Evolutionary conservation across 2,113 vertebrate genomes (phyloP).

Genomic region (Entelurus aequoreus): DNA sequence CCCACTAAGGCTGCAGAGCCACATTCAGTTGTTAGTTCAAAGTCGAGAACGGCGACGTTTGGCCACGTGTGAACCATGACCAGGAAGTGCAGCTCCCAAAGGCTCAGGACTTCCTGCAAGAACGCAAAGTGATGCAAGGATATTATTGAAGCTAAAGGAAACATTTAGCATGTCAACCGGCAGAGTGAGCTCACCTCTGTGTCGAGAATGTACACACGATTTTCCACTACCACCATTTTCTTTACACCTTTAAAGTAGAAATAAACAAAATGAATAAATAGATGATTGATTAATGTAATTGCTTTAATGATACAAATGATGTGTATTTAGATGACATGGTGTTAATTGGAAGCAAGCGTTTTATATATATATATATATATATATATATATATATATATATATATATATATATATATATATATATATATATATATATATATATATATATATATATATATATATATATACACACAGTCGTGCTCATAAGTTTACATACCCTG

Average conservation of each 20-base stretch:
- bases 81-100: slow-evolving; percentile 83
- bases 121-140: background rate
- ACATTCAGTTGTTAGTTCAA: slow-evolving; percentile 84
- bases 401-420: too few relatives aligned
- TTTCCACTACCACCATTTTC: slow-evolving; percentile 82
- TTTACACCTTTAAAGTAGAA: slow-evolving; percentile 73
- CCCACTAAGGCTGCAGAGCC: slow-evolving; percentile 71
- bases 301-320: too few relatives aligned
- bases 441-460: too few relatives aligned
- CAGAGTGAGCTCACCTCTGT: slow-evolving; percentile 72
- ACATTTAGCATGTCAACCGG: background rate
- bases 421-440: too few relatives aligned
- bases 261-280: too few relatives aligned
- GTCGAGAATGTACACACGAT: slow-evolving; percentile 84
- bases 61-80: slow-evolving; percentile 82
- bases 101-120: slow-evolving; percentile 78
- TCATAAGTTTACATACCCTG: too few relatives aligned
- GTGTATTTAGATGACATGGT: too few relatives aligned
- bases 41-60: slow-evolving; percentile 76
- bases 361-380: too few relatives aligned
- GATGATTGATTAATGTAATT: too few relatives aligned
- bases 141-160: background rate
- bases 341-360: too few relatives aligned
- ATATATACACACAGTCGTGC: too few relatives aligned
- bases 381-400: too few relatives aligned